Evolutionary conservation across 2,113 vertebrate species (phyloP).

Genomic region (Notothenia coriiceps): DNA sequence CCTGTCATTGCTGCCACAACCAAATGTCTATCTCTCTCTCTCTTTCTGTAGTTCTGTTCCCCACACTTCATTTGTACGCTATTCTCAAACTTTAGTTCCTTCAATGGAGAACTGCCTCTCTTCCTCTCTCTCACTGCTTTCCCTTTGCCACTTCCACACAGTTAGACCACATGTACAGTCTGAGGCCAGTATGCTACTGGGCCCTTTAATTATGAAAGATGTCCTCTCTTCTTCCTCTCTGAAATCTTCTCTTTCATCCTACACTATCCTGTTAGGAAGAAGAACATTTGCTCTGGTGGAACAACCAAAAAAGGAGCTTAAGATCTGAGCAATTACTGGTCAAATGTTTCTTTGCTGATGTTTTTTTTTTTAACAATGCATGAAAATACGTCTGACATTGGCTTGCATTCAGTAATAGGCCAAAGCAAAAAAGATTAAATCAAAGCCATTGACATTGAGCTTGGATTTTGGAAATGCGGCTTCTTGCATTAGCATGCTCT

Average conservation of each 20-base stretch:
- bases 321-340: conserved; percentile 23
- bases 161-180: conserved; percentile 66
- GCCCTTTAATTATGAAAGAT: conserved; percentile 77
- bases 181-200: conserved; percentile 47
- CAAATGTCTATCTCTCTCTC: background rate
- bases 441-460: conserved; percentile 25
- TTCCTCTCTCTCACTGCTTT: conserved; percentile 13
- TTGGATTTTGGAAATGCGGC: conserved; percentile 37
- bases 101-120: conserved; percentile 10
- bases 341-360: conserved; percentile 19
- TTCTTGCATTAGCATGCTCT: conserved; percentile 7
- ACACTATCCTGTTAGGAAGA: conserved; percentile 11
- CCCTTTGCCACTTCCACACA: conserved; percentile 53
- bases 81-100: background rate
- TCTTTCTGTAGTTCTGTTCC: background rate
- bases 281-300: conserved; percentile 42
- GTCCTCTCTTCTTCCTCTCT: conserved; percentile 47
- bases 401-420: background rate
- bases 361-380: conserved; percentile 16
- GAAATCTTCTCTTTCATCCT: conserved; percentile 54
- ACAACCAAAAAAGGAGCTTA: conserved; percentile 33
- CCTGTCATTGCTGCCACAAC: background rate
- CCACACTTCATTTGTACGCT: conserved; percentile 1
- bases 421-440: conserved; percentile 14
- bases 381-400: conserved; percentile 14